phyloP scores from a whole-genome alignment of 2,113 vertebrate genomes.

The Diphyllodes magnificus region DNA sequence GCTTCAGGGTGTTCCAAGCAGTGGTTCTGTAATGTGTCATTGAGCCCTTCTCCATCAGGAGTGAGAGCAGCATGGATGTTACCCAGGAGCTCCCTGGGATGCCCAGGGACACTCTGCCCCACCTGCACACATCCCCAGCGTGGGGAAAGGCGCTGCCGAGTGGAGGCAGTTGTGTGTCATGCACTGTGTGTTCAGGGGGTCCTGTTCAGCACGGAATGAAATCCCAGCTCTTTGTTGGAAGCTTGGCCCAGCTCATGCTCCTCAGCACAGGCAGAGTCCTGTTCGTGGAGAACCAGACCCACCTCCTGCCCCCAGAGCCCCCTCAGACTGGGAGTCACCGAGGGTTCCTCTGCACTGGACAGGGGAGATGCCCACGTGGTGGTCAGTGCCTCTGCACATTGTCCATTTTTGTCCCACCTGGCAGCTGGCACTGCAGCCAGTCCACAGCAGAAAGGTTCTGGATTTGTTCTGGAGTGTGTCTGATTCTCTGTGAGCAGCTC shows the following conservation, averaged over 20 bases:
- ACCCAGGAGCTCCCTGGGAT: neutral
- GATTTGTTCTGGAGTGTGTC: neutral
- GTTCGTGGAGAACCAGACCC: neutral
- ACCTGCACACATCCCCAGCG: neutral
- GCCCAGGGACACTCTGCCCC: neutral
- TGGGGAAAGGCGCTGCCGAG: too few relatives aligned
- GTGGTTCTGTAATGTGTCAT: neutral
- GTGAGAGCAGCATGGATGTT: fast-evolving
- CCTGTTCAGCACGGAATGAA: neutral
- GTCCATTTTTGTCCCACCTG: neutral
- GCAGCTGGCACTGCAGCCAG: neutral
- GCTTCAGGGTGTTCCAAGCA: neutral
- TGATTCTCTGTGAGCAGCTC: neutral
- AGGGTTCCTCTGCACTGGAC: fast-evolving
- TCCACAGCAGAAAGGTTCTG: fast-evolving
- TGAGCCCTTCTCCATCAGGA: neutral
- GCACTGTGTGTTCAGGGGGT: fast-evolving
- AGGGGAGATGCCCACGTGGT: fast-evolving
- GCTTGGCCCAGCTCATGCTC: neutral
- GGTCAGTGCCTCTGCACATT: fast-evolving
- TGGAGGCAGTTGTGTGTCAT: fast-evolving
- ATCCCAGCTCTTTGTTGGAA: neutral
- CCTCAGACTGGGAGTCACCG: neutral
- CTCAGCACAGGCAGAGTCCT: fast-evolving
- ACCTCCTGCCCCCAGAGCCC: neutral